Base-by-base conservation (phyloP, 2,797 vertebrate species). In the Denticeps clupeoides region DNA sequence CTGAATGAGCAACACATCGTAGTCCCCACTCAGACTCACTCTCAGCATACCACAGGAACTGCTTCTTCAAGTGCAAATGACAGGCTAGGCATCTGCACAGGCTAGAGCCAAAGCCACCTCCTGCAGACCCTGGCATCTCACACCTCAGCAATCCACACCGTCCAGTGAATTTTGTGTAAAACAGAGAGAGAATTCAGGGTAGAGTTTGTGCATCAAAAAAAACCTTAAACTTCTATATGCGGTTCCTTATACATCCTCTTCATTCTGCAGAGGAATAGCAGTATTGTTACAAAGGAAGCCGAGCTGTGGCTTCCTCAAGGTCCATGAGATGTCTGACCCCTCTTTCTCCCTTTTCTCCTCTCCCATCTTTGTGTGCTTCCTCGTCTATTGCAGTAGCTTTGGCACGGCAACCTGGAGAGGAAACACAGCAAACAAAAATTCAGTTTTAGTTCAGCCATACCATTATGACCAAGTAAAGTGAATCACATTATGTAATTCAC, bases 31-130 rank as follows among this genome's bases (percentile, higher is more conserved):
- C 56, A 64, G 57, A 68, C 60, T 70, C 57, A 65, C 58, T 62
- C 56, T 55, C 55, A 59, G 73, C 63, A 64, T 64, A 65, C 70
- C 53, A 69, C 60, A 65, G 68, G 59, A 68, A 62, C 35, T 13
- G 42, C 68, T 59, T 78, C 52, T 63, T 73, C 67, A 81, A 82
- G 78, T 85, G 82, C 80, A 84, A 85, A 80, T 77, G 69, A 73
- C 60, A 73, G 77, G 70, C 73, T 65, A 82, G 78, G 75, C 68
- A 16, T 72, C 64, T 68, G 63, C 47, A 72, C 66, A 51, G 60
- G 67, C 60, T 43, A 48, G 59, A 69, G 60, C 59, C 48, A 62
- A 64, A 62, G 3, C 2, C 12, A 23, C 12, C 2, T 22, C 42
- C 2, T 15, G 19, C 40, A 28, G 31, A 44, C 22, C 16, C 33